Base-by-base conservation (phyloP, 1,140 invertebrate species). In the Riptortus pedestris region DNA sequence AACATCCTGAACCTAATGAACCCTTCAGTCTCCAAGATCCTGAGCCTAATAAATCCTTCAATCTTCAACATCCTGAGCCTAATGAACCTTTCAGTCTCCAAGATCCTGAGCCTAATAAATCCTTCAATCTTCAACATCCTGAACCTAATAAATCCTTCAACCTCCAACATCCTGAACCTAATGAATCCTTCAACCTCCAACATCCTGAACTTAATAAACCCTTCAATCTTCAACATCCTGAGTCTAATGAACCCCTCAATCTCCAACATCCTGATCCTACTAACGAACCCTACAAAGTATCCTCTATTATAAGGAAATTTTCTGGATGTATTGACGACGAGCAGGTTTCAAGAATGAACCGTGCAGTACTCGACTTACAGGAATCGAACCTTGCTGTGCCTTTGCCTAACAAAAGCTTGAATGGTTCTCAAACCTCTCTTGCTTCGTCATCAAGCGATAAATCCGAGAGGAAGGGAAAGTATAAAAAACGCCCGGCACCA, bases 221-320 rank as follows among this genome's bases (percentile, higher is more conserved):
- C n/a, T n/a, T n/a, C n/a, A n/a, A n/a, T n/a, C n/a, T n/a, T n/a
- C n/a, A n/a, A n/a, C n/a, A n/a, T n/a, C n/a, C n/a, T n/a, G n/a
- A n/a, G n/a, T n/a, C n/a, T n/a, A n/a, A n/a, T n/a, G n/a, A n/a
- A n/a, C n/a, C n/a, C n/a, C n/a, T n/a, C n/a, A n/a, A 5, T 3
- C 14, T 14, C 16, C 22, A 2, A 24, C 5, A 14, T 38, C 31
- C 31, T 38, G 31, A 38, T 38, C 31, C 5, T 38, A 7, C 5
- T 38, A 14, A 38, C 5, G 31, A 7, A 7, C 14, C 51, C 51
- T 24, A 24, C 12, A 22, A 52, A 22, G n/a, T 55, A 14, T 18
- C 51, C 51, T 55, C 51, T 24, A 55, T 55, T 22, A 55, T 55
- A 24, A 55, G 51, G 26, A 55, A 26, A 12, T 55, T 55, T 55